A percentile compares a stretch with the other conserved stretches of the same genome.
Evolutionary conservation across 2,888 invertebrate genomes (phyloP).

Genomic region (Blera fallax): DNA sequence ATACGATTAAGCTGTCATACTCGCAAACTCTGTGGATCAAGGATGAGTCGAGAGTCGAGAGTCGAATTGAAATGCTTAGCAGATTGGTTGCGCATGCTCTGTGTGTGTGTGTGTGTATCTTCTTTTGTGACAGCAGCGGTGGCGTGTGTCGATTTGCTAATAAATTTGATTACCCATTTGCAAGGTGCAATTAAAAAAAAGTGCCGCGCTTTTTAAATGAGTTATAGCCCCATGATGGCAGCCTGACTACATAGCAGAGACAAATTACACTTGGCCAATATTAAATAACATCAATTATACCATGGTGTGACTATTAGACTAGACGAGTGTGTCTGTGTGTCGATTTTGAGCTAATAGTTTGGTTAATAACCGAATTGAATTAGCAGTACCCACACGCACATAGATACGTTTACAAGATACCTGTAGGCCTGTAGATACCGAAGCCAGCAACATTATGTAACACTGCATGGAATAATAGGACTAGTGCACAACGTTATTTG

Average conservation of each 20-base stretch:
- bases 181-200: conserved; percentile 51
- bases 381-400: not conserved
- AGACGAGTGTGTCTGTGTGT: not conserved
- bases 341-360: conserved; percentile 19
- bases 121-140: not conserved
- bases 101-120: too few relatives aligned
- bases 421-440: too few relatives aligned
- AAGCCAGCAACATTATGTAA: conserved; percentile 12
- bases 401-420: too few relatives aligned
- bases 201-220: conserved; percentile 8
- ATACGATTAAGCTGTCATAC: not conserved
- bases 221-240: conserved; percentile 27
- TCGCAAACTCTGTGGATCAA: conserved; percentile 8
- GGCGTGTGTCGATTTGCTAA: conserved; percentile 51
- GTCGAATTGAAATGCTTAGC: conserved; percentile 55
- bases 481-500: conserved; percentile 14
- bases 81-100: not conserved
- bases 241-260: not conserved
- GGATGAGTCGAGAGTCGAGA: too few relatives aligned
- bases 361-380: conserved; percentile 13
- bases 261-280: conserved; percentile 56
- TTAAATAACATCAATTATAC: conserved; percentile 47
- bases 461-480: conserved; percentile 13
- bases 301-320: not conserved
- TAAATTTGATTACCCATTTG: conserved; percentile 21